These are phyloP conservation scores for Bombycilla garrulus DNA, from an alignment of 2,113 vertebrate genomes.

Conservation along the genomic window DNA sequence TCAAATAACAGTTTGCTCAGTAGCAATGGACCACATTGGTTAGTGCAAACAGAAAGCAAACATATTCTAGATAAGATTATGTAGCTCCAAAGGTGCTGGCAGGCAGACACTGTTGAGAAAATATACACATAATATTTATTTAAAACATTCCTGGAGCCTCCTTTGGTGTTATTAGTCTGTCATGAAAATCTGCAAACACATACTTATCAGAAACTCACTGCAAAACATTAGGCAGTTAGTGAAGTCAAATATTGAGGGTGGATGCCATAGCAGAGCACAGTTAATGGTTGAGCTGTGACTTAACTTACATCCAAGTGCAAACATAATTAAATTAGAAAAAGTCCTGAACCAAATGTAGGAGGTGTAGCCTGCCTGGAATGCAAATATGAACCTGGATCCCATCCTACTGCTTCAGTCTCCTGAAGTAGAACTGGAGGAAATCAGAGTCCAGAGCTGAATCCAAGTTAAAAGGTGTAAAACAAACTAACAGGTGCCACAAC, in stretches of 20 bases:
- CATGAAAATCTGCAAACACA: slow-evolving; percentile 40
- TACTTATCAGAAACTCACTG: slow-evolving; percentile 20
- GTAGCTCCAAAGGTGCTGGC: slow-evolving; percentile 3
- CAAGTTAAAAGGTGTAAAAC: not conserved
- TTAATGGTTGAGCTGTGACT: slow-evolving; percentile 44
- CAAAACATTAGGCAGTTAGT: slow-evolving; percentile 22
- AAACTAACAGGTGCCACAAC: not conserved
- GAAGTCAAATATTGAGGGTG: slow-evolving; percentile 1
- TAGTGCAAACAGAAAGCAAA: slow-evolving; percentile 8
- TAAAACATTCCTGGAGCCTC: not conserved
- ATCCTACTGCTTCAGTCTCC: not conserved
- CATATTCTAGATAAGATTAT: not conserved
- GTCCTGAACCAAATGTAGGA: not conserved
- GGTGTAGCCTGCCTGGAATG: not conserved
- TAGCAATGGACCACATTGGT: not conserved
- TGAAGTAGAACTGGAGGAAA: not conserved
- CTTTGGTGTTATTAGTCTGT: slow-evolving; percentile 52
- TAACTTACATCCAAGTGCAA: slow-evolving; percentile 30
- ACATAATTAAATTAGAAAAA: slow-evolving; percentile 29
- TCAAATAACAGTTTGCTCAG: not conserved
- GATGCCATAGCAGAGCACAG: not conserved
- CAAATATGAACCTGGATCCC: not conserved
- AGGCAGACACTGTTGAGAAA: slow-evolving; percentile 34
- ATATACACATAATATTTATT: slow-evolving; percentile 49
- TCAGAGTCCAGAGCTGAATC: not conserved